These are phyloP conservation scores for Drosophila paranaensis DNA, from an alignment of 2,888 invertebrate species.

Conservation along the genomic window DNA sequence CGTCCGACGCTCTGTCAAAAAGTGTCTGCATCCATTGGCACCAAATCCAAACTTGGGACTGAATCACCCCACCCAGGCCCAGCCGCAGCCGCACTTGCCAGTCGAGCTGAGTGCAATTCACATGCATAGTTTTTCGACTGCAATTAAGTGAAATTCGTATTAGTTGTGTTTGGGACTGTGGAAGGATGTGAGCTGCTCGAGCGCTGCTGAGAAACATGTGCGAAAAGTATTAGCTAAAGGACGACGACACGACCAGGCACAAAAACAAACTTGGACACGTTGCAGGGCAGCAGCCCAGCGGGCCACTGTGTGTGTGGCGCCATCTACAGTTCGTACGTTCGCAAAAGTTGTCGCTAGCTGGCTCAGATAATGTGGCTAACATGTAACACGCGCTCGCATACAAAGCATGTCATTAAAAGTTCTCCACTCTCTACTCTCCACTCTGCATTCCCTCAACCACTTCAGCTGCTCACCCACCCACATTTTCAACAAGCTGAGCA, in stretches of 20 bases:
- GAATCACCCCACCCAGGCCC: not conserved
- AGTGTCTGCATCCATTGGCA: slow-evolving; percentile 49
- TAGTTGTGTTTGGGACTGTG: slow-evolving; percentile 51
- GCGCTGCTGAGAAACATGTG: slow-evolving; percentile 41
- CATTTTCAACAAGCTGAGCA: slow-evolving; percentile 27
- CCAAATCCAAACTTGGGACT: slow-evolving; percentile 1
- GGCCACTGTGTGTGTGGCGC: not conserved
- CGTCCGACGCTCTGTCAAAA: slow-evolving; percentile 62
- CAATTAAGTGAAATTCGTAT: slow-evolving; percentile 77
- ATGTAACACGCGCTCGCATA: slow-evolving; percentile 73
- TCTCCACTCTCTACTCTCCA: slow-evolving; percentile 49
- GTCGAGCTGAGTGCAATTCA: slow-evolving; percentile 71
- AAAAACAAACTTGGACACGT: slow-evolving; percentile 63
- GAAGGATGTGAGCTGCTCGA: slow-evolving; percentile 12
- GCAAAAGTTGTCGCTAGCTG: slow-evolving; percentile 54
- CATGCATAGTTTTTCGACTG: slow-evolving; percentile 74
- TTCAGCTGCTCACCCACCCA: not conserved
- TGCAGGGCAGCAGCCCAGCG: slow-evolving; percentile 23
- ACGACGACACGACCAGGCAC: slow-evolving; percentile 45
- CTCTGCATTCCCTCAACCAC: not conserved
- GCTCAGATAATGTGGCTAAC: slow-evolving; percentile 70
- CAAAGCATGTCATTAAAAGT: slow-evolving; percentile 77
- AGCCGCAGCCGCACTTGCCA: slow-evolving; percentile 45
- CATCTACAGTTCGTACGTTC: slow-evolving; percentile 23
- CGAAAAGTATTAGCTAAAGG: slow-evolving; percentile 64